phyloP scores from a whole-genome alignment of 1,140 invertebrate species.

The Aplysia californica region DNA sequence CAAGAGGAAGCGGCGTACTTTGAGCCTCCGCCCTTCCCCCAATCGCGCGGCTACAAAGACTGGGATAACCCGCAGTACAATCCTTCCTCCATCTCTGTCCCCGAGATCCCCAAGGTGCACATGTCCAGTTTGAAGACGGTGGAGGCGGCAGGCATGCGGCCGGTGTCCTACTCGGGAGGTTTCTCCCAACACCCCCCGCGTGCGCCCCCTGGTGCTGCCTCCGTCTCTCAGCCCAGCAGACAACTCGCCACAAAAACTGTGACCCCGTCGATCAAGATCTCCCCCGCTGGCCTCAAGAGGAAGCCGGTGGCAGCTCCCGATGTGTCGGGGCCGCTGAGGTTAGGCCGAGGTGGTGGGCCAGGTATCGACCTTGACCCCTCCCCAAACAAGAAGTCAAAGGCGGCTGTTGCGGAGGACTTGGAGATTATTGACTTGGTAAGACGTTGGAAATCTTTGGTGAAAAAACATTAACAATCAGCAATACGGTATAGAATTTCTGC shows the following conservation, averaged over 20 bases:
- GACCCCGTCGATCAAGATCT: constrained; percentile 4
- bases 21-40: not conserved
- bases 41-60: constrained; percentile 6
- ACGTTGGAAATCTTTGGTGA: too few species aligned
- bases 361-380: constrained; percentile 20
- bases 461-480: too few species aligned
- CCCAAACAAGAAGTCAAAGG: constrained; percentile 24
- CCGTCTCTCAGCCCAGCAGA: not conserved
- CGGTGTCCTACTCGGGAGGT: not conserved
- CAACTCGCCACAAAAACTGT: not conserved
- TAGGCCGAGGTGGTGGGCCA: constrained; percentile 18
- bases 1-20: not conserved
- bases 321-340: constrained; percentile 10
- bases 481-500: too few species aligned
- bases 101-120: constrained; percentile 17
- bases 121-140: not conserved
- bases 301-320: not conserved
- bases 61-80: constrained; percentile 21
- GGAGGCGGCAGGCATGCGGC: not conserved
- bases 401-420: not conserved
- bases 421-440: too few species aligned
- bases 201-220: constrained; percentile 14
- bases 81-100: constrained; percentile 9
- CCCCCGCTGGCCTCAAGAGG: constrained; percentile 4
- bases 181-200: not conserved